Conservation (phyloP, 2,888 invertebrate species). For the Nysson spinosus region DNA sequence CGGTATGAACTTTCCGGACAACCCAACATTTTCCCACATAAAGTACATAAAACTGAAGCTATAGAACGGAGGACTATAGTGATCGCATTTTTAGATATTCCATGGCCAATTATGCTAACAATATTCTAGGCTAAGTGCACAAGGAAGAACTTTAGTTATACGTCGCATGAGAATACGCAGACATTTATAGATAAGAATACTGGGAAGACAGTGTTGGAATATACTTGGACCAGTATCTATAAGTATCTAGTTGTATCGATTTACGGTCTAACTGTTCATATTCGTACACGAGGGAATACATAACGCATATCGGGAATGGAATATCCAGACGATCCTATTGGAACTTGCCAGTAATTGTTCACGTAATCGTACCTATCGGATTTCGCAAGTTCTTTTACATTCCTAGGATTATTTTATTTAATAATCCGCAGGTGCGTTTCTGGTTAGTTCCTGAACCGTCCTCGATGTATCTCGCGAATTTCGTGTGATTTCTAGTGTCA, state of each 20-base stretch:
- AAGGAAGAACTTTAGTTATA: background rate
- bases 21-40: too few relatives aligned
- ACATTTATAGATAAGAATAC: slow-evolving; percentile 1
- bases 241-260: slow-evolving; percentile 46
- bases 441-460: too few relatives aligned
- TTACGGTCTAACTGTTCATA: slow-evolving; percentile 26
- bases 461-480: too few relatives aligned
- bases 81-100: too few relatives aligned
- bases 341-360: background rate
- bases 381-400: background rate
- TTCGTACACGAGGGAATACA: slow-evolving; percentile 7
- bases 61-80: too few relatives aligned
- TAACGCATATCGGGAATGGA: background rate
- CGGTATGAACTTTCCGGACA: too few relatives aligned
- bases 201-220: slow-evolving; percentile 23
- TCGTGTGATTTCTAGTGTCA: too few relatives aligned
- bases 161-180: background rate
- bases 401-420: too few relatives aligned
- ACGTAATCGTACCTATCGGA: background rate
- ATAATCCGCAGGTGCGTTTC: too few relatives aligned
- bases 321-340: background rate
- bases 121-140: background rate
- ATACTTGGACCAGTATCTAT: slow-evolving; percentile 43
- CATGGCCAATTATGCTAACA: background rate
- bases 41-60: too few relatives aligned